Evolutionary conservation across 2,113 vertebrate genomes (phyloP), one percentile per base, ranked within the genome.

Genomic region (Xenopus laevis): DNA sequence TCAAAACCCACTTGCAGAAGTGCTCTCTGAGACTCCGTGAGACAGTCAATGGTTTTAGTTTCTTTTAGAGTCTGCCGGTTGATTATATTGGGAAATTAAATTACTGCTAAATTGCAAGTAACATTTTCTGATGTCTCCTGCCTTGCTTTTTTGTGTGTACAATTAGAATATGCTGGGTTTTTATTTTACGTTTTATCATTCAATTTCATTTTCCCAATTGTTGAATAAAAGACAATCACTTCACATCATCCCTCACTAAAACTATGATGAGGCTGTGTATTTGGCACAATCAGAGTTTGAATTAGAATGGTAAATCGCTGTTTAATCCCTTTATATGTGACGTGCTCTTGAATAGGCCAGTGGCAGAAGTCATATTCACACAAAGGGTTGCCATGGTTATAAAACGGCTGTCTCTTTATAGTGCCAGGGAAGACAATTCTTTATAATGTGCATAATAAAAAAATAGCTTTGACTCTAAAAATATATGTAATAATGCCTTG

Each of bases 311-410:
- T 65, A 65, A 64, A 65, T 65, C 8, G n/a, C 64, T 65, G 40
- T 65, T 65, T 65, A 65, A 65, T 65, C 44, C 40, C 44, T 65
- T 46, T 64, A n/a, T 13, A 20, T 65, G n/a, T 47, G 40, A n/a
- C 10, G 18, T 18, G 33, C 10, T 40, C n/a, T 44, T 65, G n/a
- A n/a, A 23, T 60, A 60, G 58, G 21, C 21, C 40, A n/a, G 45
- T 46, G 63, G 63, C 45, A 65, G 40, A 17, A 64, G 40, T 46
- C 40, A 18, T 47, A 20, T 65, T 46, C 40, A 10, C 16, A 65
- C 13, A 65, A 65, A 46, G 64, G n/a, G 64, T 46, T 65, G 64
- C 64, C 64, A 65, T 65, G 64, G 44, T 45, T 65, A 65, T 65
- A 65, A 12, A 17, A 44, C 33, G 7, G 33, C 7, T 12, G 8